Evolutionary conservation across 2,888 invertebrate genomes (phyloP), one percentile per base, ranked within the genome.

Genomic region (Calameuta pallipes): DNA sequence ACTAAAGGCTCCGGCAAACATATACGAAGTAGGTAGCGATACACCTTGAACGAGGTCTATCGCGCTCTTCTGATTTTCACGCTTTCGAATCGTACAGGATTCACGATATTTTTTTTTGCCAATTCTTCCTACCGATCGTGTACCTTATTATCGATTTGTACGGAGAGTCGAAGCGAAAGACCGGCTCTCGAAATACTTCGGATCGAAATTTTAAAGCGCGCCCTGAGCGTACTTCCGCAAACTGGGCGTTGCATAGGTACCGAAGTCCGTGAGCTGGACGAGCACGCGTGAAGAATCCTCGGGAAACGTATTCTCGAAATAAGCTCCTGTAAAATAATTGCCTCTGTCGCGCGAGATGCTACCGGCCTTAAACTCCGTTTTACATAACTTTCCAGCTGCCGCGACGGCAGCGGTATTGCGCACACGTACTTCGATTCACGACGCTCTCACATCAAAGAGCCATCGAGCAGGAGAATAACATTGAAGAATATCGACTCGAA

Each of bases 261-360:
- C 73, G 80, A 82, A 82, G 83, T 76, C 80, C 81, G 83, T 79
- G 80, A 75, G 81, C 82, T 80, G 83, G 78, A 78, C 80, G 81
- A 83, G 83, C 84, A 85, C 83, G 86, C 85, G 86, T 83, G 83
- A 85, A 85, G 87, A 87, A 87, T 82, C 85, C 82, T 83, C 82
- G 37, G 77, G 80, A 35, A 77, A 80, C 79, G 80, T 79, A 83
- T 82, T 82, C 80, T 83, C 82, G 84, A 86, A 87, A 87, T 87
- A 85, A 87, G 82, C 80, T 82, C 82, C 83, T 80, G 83, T 83
- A 82, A 86, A 87, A 87, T 87, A 85, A 86, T 86, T 85, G 85
- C 80, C 83, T 83, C 82, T 82, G 79, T 82, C 79, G 75, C 79
- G 76, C 75, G 73, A 77, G 75, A 73, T 76, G 84, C 84, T 84